Conservation (phyloP, 2,113 vertebrate genomes). For the Sorex araneus region DNA sequence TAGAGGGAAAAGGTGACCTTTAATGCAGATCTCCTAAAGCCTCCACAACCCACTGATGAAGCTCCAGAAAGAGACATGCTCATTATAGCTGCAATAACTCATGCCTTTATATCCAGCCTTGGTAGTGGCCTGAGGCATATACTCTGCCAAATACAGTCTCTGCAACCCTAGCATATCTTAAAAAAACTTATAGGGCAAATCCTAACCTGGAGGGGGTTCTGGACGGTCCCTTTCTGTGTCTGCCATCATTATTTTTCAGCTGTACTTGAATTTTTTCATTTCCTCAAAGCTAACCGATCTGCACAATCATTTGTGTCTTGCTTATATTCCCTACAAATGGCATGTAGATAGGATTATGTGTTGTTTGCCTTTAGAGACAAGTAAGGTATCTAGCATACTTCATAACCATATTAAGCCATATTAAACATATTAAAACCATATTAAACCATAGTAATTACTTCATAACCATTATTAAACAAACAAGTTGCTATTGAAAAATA, state of each 20-base stretch:
- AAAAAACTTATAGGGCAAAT: background rate
- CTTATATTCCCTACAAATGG: background rate
- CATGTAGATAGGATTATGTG: background rate
- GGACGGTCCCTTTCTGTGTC: background rate
- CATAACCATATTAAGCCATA: too few relatives aligned
- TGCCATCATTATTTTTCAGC: background rate
- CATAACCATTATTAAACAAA: slow-evolving; percentile 33
- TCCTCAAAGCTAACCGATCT: slow-evolving; percentile 61
- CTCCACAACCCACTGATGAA: background rate
- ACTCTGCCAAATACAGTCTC: background rate
- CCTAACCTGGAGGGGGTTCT: background rate
- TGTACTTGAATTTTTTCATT: slow-evolving; percentile 27
- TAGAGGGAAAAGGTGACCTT: slow-evolving; percentile 35
- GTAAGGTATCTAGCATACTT: background rate
- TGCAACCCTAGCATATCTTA: background rate
- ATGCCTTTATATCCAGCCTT: background rate
- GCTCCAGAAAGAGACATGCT: background rate
- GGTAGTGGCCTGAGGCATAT: background rate
- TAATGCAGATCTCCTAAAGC: background rate
- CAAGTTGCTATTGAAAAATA: background rate
- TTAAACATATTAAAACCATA: too few relatives aligned
- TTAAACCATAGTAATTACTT: slow-evolving; percentile 49
- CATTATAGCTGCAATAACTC: background rate
- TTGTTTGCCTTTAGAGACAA: slow-evolving; percentile 54
- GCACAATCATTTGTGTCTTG: background rate